Conservation (phyloP, 2,888 invertebrate species). For the Hylaea fasciaria region DNA sequence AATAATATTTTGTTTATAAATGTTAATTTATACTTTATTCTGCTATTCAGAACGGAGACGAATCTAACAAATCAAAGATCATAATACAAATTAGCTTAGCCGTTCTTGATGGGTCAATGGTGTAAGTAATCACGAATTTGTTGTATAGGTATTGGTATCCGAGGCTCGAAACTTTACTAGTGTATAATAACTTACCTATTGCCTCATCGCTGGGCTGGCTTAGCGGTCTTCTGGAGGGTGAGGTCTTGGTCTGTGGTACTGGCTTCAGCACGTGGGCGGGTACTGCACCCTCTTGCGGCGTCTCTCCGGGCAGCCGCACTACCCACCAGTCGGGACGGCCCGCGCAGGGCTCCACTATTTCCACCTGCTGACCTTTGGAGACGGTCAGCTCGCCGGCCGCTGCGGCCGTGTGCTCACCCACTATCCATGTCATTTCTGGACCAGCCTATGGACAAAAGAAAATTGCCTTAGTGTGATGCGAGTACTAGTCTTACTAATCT, state of each 20-base stretch:
- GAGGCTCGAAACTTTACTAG: not conserved
- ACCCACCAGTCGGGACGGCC: conserved; percentile 89
- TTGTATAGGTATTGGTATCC: no score
- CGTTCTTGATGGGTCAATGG: no score
- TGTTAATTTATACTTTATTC: no score
- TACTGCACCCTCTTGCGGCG: conserved; percentile 91
- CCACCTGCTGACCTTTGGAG: conserved; percentile 96
- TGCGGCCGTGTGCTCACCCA: conserved; percentile 92
- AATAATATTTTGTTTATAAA: no score
- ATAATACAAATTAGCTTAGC: no score
- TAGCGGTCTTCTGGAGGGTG: conserved; percentile 74
- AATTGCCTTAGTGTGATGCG: not conserved
- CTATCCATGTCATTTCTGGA: conserved; percentile 95
- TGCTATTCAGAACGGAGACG: no score
- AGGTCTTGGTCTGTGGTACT: conserved; percentile 73
- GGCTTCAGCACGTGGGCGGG: conserved; percentile 89
- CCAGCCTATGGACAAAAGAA: conserved; percentile 86
- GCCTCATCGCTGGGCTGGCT: conserved; percentile 75
- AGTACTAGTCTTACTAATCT: no score
- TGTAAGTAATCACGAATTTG: no score
- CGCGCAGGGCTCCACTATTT: conserved; percentile 92
- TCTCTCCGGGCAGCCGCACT: conserved; percentile 86
- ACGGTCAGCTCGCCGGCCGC: conserved; percentile 93
- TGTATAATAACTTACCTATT: conserved; percentile 78
- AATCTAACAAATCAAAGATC: no score